Evolutionary conservation across 1,140 invertebrate genomes (phyloP), one percentile per base, ranked within the genome.

Genomic region (Lethocerus indicus): DNA sequence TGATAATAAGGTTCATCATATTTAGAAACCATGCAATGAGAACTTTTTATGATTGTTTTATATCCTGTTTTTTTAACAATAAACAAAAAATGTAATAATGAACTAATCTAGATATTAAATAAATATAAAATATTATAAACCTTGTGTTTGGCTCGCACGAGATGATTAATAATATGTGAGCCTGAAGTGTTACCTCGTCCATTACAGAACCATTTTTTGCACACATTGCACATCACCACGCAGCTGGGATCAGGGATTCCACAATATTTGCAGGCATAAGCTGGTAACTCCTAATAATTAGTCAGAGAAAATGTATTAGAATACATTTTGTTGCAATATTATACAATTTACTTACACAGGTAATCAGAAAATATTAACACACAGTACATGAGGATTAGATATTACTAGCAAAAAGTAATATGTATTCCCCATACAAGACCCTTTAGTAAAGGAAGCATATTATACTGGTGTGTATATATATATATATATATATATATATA

Each of bases 191-290:
- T 95, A 3, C 95, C 95, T 56, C 93, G 75, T 5, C 93, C 93
- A 75, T 99, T 99, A 64, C 96, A 99, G 63, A 99, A 98, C 96
- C 96, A 99, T 64, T 97, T 97, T 58, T 94, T 93, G 62, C 95
- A 98, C 35, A 89, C 77, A 64, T 96, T 97, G 65, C 96, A 99
- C 79, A 91, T 90, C 20, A 98, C 92, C 27, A 99, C 94, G 57
- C 88, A 94, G 50, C 85, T 80, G 1, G 94, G 93, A 64, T 99
- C 96, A 69, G 97, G 91, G 56, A 99, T 94, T 41, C 94, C 94
- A 70, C 96, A 99, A 63, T 99, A 97, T 71, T 91, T 89, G 72
- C 93, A 98, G 0, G 92, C 91, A 76, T 94, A 89, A 51, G 85
- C 80, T 13, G 93, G 88, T 43, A 92, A 67, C 63, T 92, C 88